Percentiles rank a stretch among this genome's conserved stretches.
phyloP scores from a whole-genome alignment of 1,140 invertebrate genomes.

The Trinorchestia longiramus region DNA sequence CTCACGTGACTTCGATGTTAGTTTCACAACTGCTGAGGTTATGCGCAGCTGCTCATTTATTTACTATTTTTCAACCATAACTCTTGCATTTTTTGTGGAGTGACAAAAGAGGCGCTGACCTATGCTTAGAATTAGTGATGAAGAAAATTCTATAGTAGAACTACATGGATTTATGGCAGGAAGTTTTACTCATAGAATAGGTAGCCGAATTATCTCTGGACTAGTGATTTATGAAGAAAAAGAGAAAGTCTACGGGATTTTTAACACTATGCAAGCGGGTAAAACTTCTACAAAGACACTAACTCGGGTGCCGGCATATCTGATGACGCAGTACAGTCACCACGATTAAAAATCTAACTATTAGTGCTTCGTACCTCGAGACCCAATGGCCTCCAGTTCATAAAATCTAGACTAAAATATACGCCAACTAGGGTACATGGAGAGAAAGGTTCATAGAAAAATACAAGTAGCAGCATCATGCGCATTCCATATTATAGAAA shows the following conservation, averaged over 20 bases:
- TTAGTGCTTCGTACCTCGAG: neutral
- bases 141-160: neutral
- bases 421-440: neutral
- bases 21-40: neutral
- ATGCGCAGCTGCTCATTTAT: neutral
- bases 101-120: neutral
- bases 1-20: neutral
- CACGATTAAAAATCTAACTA: constrained; percentile 41
- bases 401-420: constrained; percentile 17
- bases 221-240: neutral
- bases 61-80: neutral
- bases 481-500: constrained; percentile 54
- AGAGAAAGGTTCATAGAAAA: constrained; percentile 51
- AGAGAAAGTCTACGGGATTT: constrained; percentile 14
- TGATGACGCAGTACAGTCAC: neutral
- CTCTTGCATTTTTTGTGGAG: neutral
- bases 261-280: constrained; percentile 3
- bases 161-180: neutral
- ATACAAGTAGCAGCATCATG: constrained; percentile 55
- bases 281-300: constrained; percentile 47
- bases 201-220: neutral
- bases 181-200: neutral
- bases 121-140: neutral
- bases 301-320: constrained; percentile 37
- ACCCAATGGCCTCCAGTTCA: neutral